Conservation (phyloP, 2,797 vertebrate genomes). For the Sylvia borin region DNA sequence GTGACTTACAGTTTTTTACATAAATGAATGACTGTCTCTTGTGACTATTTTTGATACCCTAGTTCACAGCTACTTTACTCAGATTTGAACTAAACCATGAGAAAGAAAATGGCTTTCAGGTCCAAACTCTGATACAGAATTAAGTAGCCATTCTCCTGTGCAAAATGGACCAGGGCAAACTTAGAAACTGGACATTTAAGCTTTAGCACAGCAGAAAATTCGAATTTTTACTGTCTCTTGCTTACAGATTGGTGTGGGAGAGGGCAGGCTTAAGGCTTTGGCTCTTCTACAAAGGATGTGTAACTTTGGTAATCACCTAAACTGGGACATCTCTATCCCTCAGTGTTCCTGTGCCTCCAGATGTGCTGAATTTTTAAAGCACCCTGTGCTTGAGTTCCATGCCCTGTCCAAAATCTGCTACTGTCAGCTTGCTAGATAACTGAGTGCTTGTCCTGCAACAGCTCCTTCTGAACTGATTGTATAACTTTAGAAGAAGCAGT, state of each 20-base stretch:
- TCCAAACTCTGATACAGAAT: background rate
- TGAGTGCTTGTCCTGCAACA: background rate
- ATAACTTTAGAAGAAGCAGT: background rate
- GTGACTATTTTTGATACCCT: background rate
- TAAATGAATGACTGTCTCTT: background rate
- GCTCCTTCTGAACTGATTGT: background rate
- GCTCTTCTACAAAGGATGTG: background rate
- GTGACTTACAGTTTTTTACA: background rate
- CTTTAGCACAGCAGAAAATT: background rate
- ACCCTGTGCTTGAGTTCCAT: background rate
- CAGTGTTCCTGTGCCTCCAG: background rate
- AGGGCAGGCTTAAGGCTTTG: background rate
- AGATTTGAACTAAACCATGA: background rate
- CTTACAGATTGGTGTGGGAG: background rate
- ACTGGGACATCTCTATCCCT: background rate
- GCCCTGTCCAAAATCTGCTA: background rate
- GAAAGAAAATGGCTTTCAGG: background rate
- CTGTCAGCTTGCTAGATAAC: background rate
- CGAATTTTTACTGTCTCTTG: background rate
- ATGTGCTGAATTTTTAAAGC: slow-evolving; percentile 6
- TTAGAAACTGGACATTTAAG: background rate
- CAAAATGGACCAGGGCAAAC: background rate
- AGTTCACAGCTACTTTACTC: background rate
- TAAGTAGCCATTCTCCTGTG: background rate
- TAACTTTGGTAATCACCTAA: background rate